Percentiles rank a stretch among this genome's conserved stretches.
Evolutionary conservation across 2,797 vertebrate species (phyloP).

Genomic region (Bothrops alternatus): DNA sequence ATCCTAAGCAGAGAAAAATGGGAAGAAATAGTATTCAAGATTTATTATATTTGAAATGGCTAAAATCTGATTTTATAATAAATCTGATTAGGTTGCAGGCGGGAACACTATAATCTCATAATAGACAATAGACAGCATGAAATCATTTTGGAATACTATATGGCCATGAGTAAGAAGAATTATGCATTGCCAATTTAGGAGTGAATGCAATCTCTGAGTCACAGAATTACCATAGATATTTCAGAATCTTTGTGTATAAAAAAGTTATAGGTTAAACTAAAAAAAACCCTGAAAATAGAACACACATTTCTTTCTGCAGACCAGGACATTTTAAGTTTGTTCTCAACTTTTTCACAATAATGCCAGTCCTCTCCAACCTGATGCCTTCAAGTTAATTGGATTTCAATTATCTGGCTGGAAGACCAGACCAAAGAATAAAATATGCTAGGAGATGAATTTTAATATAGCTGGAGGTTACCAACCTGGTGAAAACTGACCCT

Average conservation of each 20-base stretch:
- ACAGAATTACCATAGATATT: not conserved
- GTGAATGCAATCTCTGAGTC: slow-evolving; percentile 33
- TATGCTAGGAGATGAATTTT: not conserved
- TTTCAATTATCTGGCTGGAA: not conserved
- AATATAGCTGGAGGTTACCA: not conserved
- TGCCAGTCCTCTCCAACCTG: not conserved
- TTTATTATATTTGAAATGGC: not conserved
- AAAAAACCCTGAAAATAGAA: not conserved
- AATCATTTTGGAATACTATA: not conserved
- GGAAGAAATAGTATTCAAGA: not conserved
- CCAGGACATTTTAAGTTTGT: not conserved
- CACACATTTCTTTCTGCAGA: rapidly evolving
- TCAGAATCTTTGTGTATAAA: not conserved
- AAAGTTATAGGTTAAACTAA: not conserved
- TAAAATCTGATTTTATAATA: not conserved
- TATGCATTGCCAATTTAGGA: slow-evolving; percentile 22
- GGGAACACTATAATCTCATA: not conserved
- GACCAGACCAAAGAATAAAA: not conserved
- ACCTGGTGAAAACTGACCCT: not conserved
- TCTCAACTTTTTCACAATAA: not conserved
- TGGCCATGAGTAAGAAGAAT: not conserved
- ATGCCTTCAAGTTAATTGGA: not conserved
- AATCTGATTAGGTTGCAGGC: not conserved
- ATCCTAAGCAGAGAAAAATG: slow-evolving; percentile 72
- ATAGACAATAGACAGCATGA: not conserved